Conservation (phyloP, 2,113 vertebrate species). For the Odobenus rosmarus region DNA sequence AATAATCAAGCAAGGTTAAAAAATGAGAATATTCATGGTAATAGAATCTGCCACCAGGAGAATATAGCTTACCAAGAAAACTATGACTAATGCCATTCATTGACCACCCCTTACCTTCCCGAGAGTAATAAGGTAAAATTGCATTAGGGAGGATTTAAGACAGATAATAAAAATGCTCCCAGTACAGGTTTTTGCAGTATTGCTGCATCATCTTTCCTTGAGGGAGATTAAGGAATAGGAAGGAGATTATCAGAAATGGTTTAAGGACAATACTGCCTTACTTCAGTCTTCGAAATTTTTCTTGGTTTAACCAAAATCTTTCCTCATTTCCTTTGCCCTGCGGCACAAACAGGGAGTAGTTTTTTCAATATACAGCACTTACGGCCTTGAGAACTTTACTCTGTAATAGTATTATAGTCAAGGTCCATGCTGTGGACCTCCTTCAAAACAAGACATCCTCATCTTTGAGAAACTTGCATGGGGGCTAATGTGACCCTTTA, state of each 20-base stretch:
- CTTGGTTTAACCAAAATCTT: slow-evolving; percentile 26
- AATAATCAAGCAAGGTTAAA: slow-evolving; percentile 68
- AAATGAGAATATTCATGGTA: slow-evolving; percentile 55
- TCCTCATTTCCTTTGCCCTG: not conserved
- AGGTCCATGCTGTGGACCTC: not conserved
- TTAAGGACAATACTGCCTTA: not conserved
- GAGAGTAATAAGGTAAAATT: slow-evolving; percentile 46
- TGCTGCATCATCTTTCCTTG: not conserved
- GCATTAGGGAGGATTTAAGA: slow-evolving; percentile 44
- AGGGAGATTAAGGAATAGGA: slow-evolving; percentile 28
- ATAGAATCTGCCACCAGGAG: slow-evolving; percentile 39
- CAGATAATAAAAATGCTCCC: slow-evolving; percentile 47
- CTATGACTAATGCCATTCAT: slow-evolving; percentile 43
- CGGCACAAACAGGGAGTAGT: not conserved
- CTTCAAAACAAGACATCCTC: not conserved
- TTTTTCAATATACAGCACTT: not conserved
- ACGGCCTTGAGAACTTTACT: not conserved
- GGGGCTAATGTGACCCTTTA: not conserved
- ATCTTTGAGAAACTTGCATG: not conserved
- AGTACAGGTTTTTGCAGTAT: not conserved
- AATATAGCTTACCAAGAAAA: slow-evolving; percentile 46
- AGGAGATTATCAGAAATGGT: slow-evolving; percentile 30
- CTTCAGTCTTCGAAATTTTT: not conserved
- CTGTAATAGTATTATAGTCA: not conserved
- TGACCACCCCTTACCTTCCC: slow-evolving; percentile 4